Evolutionary conservation across 2,888 invertebrate genomes (phyloP), one percentile per base, ranked within the genome.

Genomic region (Dryobotodes eremita): DNA sequence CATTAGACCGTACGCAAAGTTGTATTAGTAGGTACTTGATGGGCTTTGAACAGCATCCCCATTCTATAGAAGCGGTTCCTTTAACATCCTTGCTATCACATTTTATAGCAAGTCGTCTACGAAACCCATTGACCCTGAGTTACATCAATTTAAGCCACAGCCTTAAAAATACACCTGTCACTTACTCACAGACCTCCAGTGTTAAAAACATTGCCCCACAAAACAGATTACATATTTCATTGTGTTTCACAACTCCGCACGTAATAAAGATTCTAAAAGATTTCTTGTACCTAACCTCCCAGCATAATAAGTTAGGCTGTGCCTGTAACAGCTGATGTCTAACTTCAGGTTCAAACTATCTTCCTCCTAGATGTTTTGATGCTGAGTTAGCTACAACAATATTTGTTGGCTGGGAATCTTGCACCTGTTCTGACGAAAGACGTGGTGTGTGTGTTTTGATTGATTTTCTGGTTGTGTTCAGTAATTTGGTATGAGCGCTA

Each of bases 241-340:
- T 78, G 65, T 78, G 50, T 74, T 68, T 70, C 66, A 74, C 15
- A 55, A 75, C 75, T 82, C 71, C 2, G 72, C 79, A 80, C 75
- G 61, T 80, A 77, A 76, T 80, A 83, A 85, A 86, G 80, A 86
- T 74, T 80, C 83, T 71, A 72, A 42, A 71, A 85, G 83, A 86
- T 80, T 83, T 79, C 83, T 79, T 75, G 69, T 79, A 20, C n/a
- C 11, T 70, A 65, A 70, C 50, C 17, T 61, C 11, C 7, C 55
- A 75, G 86, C 77, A 85, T 84, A 75, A 86, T 83, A 86, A 86
- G 80, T 86, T 75, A 80, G 59, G 31, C 36, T 83, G 20, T 62
- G 48, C 68, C 11, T 70, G 82, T 66, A 83, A 79, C 85, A 85
- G 82, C 80, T 83, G 65, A 83, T 80, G 75, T 71, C 68, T 86